Evolutionary conservation across 1,140 invertebrate species (phyloP).

Genomic region (Lepidurus apus): DNA sequence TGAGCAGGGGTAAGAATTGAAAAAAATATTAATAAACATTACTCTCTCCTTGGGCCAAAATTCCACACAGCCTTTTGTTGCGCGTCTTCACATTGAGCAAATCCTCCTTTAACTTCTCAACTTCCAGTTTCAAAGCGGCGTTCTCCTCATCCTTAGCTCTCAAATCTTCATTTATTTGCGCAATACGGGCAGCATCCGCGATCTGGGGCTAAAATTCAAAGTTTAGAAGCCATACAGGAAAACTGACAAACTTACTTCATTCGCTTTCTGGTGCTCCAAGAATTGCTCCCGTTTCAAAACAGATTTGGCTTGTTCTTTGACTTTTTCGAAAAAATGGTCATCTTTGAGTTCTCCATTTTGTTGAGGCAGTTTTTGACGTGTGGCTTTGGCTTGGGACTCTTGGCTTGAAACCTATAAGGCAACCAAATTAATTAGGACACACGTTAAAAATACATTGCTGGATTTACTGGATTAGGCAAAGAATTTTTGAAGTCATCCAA

Average conservation of each 20-base stretch:
- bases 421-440: conserved; percentile 37
- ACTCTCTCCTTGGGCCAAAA: conserved; percentile 73
- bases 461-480: conserved; percentile 39
- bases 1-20: conserved; percentile 25
- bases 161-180: conserved; percentile 56
- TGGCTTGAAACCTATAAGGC: conserved; percentile 34
- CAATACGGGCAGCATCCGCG: conserved; percentile 41
- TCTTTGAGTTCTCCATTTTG: conserved; percentile 38
- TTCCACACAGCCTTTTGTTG: conserved; percentile 69
- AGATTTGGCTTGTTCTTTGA: conserved; percentile 58
- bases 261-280: conserved; percentile 29
- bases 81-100: conserved; percentile 65
- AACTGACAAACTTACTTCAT: conserved; percentile 17
- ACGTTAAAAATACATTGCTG: conserved; percentile 36
- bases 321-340: conserved; percentile 59
- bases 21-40: conserved; percentile 43
- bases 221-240: background rate
- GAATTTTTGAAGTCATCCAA: conserved; percentile 59
- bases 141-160: conserved; percentile 62
- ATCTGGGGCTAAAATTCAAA: conserved; percentile 42
- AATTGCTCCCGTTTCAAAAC: conserved; percentile 60
- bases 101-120: conserved; percentile 59
- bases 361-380: background rate
- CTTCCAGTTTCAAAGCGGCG: conserved; percentile 53
- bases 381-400: conserved; percentile 35